Evolutionary conservation across 1,140 invertebrate species (phyloP).

Genomic region (Metopolophium dirhodum): DNA sequence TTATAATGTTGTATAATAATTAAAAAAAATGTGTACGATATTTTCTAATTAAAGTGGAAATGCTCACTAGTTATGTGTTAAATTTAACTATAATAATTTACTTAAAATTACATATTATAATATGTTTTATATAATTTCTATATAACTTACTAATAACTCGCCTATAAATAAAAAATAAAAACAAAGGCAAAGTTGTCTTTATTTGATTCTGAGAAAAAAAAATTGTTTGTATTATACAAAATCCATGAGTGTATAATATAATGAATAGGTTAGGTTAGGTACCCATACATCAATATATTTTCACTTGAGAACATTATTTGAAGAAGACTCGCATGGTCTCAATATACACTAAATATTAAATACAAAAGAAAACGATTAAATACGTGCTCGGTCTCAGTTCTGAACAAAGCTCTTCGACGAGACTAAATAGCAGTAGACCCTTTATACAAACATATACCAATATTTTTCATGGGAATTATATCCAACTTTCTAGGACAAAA

Average conservation of each 20-base stretch:
- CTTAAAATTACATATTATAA: background rate
- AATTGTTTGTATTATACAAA: background rate
- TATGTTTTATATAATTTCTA: background rate
- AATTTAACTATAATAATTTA: background rate
- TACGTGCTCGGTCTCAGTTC: background rate
- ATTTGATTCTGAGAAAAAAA: background rate
- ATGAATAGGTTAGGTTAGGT: too few species aligned
- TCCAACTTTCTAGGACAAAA: background rate
- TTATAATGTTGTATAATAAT: background rate
- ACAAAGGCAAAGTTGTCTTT: background rate
- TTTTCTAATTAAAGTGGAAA: background rate
- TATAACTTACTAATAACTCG: background rate
- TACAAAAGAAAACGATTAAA: background rate
- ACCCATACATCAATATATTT: background rate
- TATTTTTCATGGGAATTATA: background rate
- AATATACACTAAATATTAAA: slow-evolving; percentile 10
- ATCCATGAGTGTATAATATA: background rate
- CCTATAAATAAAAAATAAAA: background rate
- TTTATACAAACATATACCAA: background rate
- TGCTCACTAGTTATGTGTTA: background rate
- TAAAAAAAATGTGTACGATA: background rate
- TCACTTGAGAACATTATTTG: background rate
- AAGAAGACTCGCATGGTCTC: background rate
- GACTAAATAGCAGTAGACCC: background rate
- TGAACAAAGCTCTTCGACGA: background rate